Base-by-base conservation (phyloP, 2,797 vertebrate genomes). In the Remorina albescens region DNA sequence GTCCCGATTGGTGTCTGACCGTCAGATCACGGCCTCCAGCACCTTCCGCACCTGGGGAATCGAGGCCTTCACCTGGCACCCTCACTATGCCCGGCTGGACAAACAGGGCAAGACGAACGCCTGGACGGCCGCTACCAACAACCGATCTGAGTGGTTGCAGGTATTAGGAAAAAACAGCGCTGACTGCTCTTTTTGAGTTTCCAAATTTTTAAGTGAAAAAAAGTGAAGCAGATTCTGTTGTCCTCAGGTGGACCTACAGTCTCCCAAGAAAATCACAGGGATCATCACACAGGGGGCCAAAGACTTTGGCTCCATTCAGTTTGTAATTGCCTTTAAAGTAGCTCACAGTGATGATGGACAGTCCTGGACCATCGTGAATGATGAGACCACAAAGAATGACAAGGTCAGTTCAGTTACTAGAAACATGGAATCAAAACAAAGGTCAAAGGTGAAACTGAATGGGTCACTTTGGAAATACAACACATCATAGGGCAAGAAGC, bases 211-310 rank as follows among this genome's bases (percentile, higher is more conserved):
- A 7, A n/a, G n/a, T n/a, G n/a, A n/a, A n/a, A n/a, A 60, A n/a
- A 82, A 49, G 3, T 0, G 0, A 49, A 5, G 6, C 8, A 30
- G 13, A n/a, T 55, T 68, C 3, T 76, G 2, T 70, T n/a, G 18
- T 83, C 28, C n/a, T 41, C 67, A 99, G 98, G 94, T 99, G 26
- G 96, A 99, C 83, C 89, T 99, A 57, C 67, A 71, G 25, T 92
- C 93, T 36, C 86, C 92, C 51, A 99, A 95, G 88, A 95, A 92
- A 76, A 86, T 99, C 85, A 94, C 97, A 0, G 98, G 97, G 23
- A 91, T 99, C 80, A 87, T 99, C 88, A 99, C 98, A 0, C 98
- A 99, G 86, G 98, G 98, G 5, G 98, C 98, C 62, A 98, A 98
- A 51, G 98, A 99, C 91, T 98, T 99, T 1, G 98, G 98, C 23